Percentiles rank a stretch among this genome's conserved stretches.
These are phyloP conservation scores for Ibidorhyncha struthersii DNA, from an alignment of 2,113 vertebrate species.

Conservation along the genomic window DNA sequence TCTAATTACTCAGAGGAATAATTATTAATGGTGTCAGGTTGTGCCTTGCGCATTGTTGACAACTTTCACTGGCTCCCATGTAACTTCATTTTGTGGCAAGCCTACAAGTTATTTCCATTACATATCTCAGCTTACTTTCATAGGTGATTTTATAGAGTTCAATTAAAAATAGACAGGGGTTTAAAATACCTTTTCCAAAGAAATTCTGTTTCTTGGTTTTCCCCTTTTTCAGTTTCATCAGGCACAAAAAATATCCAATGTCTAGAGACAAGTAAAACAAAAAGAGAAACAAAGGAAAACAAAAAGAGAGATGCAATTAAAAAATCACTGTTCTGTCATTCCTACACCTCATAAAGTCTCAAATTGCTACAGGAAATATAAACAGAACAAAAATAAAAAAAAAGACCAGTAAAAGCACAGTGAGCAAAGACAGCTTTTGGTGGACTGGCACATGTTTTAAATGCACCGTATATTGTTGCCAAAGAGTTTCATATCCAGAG, in stretches of 20 bases:
- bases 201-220: not conserved
- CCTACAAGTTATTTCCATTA: not conserved
- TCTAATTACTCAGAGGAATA: not conserved
- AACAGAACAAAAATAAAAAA: not conserved
- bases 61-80: not conserved
- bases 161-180: not conserved
- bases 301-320: not conserved
- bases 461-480: not conserved
- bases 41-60: not conserved
- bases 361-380: not conserved
- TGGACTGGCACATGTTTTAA: not conserved
- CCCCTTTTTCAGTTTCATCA: not conserved
- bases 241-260: not conserved
- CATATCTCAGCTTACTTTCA: not conserved
- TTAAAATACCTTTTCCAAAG: not conserved
- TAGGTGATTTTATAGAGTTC: not conserved
- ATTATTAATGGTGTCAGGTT: not conserved
- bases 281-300: not conserved
- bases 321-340: not conserved
- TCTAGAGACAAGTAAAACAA: not conserved
- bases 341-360: not conserved
- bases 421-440: not conserved
- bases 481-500: not conserved
- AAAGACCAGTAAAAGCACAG: not conserved
- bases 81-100: not conserved